A percentile compares a stretch with the other conserved stretches of the same genome.
These are phyloP conservation scores for Petrocephalus schoutedeni DNA, from an alignment of 2,797 vertebrate genomes.

Conservation along the genomic window DNA sequence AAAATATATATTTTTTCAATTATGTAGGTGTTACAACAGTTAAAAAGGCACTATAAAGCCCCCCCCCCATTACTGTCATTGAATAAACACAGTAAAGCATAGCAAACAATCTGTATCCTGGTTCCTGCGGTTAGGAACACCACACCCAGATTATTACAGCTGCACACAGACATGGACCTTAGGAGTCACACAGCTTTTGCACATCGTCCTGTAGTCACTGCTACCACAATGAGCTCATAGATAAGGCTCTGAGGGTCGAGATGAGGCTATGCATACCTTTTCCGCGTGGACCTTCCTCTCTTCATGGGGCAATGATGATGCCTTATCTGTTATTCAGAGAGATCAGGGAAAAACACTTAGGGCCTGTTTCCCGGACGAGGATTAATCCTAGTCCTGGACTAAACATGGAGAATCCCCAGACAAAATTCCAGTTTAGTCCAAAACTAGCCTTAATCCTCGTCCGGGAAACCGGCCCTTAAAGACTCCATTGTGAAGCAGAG, in stretches of 20 bases:
- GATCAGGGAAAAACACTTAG: background rate
- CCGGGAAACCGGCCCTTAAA: background rate
- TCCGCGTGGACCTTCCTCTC: slow-evolving; percentile 95
- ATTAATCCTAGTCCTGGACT: too few species aligned
- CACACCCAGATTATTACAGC: background rate
- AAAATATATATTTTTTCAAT: too few species aligned
- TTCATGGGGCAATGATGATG: slow-evolving; percentile 87
- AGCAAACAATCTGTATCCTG: slow-evolving; percentile 6
- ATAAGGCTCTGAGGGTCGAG: background rate
- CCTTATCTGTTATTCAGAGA: slow-evolving; percentile 74
- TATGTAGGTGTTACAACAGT: background rate
- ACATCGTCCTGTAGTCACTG: background rate
- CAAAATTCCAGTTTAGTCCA: too few species aligned
- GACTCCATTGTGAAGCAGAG: background rate
- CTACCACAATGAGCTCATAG: background rate
- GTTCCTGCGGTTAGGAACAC: background rate
- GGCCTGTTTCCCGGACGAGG: too few species aligned
- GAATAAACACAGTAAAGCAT: background rate
- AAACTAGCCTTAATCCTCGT: too few species aligned
- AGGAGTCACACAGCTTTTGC: background rate
- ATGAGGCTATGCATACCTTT: slow-evolving; percentile 70
- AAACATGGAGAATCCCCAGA: too few species aligned
- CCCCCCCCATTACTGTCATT: background rate
- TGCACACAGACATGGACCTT: background rate
- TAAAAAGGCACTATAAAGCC: background rate